These are phyloP conservation scores for Orchesella cincta DNA, from an alignment of 1,140 invertebrate genomes.

Conservation along the genomic window DNA sequence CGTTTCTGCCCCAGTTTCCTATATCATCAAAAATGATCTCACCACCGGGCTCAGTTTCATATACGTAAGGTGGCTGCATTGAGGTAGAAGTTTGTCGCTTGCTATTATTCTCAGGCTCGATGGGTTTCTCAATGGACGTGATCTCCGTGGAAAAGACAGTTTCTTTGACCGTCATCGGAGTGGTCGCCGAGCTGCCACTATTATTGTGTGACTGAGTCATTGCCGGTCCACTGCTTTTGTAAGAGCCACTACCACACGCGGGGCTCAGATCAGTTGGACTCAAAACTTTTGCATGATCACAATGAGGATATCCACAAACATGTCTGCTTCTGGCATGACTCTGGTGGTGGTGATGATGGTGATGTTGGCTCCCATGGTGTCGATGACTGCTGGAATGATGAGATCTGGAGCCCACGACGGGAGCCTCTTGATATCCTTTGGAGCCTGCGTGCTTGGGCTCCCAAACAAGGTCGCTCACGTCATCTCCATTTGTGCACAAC, in stretches of 20 bases:
- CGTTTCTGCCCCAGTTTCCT: slow-evolving; percentile 61
- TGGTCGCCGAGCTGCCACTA: neutral
- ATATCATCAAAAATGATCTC: slow-evolving; percentile 79
- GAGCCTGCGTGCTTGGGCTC: slow-evolving; percentile 41
- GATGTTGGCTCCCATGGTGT: slow-evolving; percentile 12
- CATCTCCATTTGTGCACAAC: slow-evolving; percentile 12
- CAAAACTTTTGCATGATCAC: slow-evolving; percentile 36
- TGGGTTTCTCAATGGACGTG: slow-evolving; percentile 48
- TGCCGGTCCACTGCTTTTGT: neutral
- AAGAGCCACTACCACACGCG: neutral
- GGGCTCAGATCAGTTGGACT: slow-evolving; percentile 9
- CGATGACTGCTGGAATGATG: slow-evolving; percentile 34
- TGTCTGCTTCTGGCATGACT: slow-evolving; percentile 38
- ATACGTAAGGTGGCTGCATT: slow-evolving; percentile 48
- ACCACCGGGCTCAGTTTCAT: slow-evolving; percentile 66
- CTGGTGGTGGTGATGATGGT: slow-evolving; percentile 26
- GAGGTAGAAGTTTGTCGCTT: neutral
- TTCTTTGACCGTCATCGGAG: slow-evolving; percentile 46
- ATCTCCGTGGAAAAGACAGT: slow-evolving; percentile 50
- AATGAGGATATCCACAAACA: slow-evolving; percentile 34
- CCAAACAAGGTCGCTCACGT: slow-evolving; percentile 22
- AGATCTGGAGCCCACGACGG: slow-evolving; percentile 37
- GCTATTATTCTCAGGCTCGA: neutral
- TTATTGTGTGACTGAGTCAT: neutral
- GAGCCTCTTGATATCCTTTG: slow-evolving; percentile 22